Evolutionary conservation across 2,888 invertebrate species (phyloP), one percentile per base, ranked within the genome.

Genomic region (Cartodere bifasciata): DNA sequence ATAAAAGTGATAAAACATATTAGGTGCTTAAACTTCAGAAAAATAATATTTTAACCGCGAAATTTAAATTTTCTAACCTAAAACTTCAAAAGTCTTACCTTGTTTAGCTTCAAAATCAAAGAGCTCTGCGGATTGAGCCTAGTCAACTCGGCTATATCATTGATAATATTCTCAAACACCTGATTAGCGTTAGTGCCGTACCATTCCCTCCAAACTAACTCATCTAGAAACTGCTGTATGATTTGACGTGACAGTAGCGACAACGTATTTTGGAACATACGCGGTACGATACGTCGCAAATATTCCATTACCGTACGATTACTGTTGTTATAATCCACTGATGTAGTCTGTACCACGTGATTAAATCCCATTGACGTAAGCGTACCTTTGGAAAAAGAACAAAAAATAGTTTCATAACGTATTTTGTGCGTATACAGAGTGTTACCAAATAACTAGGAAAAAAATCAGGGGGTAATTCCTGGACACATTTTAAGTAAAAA

Each of bases 201-300:
- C 50, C 80, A 76, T 55, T 90, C 88, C 34, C 90, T 68, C 88
- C 90, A 90, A 7, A 86, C 61, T 11, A 90, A 60, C 51, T 90
- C 90, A 53, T 90, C 88, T 40, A 90, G 61, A 56, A 88, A 88
- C 56, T 87, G 86, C 56, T 90, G 90, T 47, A 90, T 86, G 53
- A 87, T 83, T 58, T 81, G 82, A 26, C 84, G 67, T 2, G 83
- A 85, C 1, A 90, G 61, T 40, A 86, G 55, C 6, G 85, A 84
- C 4, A 88, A 58, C 0, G 87, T 87, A 44, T 85, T 87, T 63
- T 87, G 81, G 62, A 88, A 90, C 86, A 88, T 87, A 47, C 86
- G 70, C 0, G 90, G 88, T 2, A 88, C 85, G 13, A 36, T 82
- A 39, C 81, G 70, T 16, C 86, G 64, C 39, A 90, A 58, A 52